A percentile compares a stretch with the other conserved stretches of the same genome.
phyloP scores from a whole-genome alignment of 2,797 vertebrate genomes.

The Cheracebus regulus region DNA sequence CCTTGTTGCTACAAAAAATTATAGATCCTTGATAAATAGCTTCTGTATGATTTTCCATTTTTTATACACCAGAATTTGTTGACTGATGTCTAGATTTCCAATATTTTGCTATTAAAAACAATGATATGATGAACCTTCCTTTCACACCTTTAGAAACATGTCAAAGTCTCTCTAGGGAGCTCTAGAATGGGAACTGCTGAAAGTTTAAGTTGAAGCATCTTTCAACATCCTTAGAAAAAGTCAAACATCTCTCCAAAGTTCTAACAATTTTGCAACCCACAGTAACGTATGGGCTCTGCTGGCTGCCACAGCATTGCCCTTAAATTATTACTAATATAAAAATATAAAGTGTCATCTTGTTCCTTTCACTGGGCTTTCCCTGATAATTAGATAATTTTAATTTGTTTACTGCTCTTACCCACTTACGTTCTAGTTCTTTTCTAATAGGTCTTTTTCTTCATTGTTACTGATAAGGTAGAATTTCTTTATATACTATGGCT shows the following conservation, averaged over 20 bases:
- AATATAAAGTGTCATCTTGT: background rate
- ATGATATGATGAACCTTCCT: background rate
- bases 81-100: background rate
- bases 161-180: background rate
- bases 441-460: background rate
- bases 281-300: background rate
- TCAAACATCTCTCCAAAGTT: background rate
- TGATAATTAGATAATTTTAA: background rate
- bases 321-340: background rate
- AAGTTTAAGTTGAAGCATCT: background rate
- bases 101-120: background rate
- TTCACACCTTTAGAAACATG: background rate
- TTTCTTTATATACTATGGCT: background rate
- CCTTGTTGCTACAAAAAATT: background rate
- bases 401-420: background rate
- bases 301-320: background rate
- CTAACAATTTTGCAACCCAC: background rate
- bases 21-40: background rate
- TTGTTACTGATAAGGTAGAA: background rate
- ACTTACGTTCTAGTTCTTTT: background rate
- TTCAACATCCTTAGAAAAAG: background rate
- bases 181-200: background rate
- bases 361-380: background rate
- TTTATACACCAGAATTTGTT: background rate
- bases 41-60: background rate